Evolutionary conservation across 2,888 invertebrate genomes (phyloP), one percentile per base, ranked within the genome.

Genomic region (Ophonus ardosiacus): DNA sequence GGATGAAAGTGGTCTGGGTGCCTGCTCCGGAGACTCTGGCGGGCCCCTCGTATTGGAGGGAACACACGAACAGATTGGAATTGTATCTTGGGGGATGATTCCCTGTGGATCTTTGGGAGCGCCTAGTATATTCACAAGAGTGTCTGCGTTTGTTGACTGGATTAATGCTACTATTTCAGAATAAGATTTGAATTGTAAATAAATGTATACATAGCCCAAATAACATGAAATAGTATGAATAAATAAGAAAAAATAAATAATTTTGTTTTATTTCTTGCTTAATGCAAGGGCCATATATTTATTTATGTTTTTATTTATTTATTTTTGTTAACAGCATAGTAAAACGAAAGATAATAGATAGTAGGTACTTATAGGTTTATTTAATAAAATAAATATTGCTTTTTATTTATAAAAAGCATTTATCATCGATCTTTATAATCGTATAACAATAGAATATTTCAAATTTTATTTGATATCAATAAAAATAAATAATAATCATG

Each of bases 21-120:
- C 93, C 10, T 93, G 93, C 87, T 91, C 89, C 65, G 93, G 93
- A 13, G 94, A 94, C 86, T 93, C 93, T 7, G 93, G 93, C 0
- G 93, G 93, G 7, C 93, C 93, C 0, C 88, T 93, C 10, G 90
- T 92, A 18, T 86, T 85, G 15, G 85, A 81, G 7, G 84, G 76
- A 21, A 15, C 40, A 31, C 76, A 24, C 18, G 86, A 86, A 4
- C 87, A 93, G 51, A 87, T 93, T n/a, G 94, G 94, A 38, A 88
- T 94, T 1, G 93, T 93, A 0, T 94, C 93, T 0, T 94, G 93
- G 93, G 93, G 93, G 0, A 88, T 92, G 0, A 89, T 90, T 0
- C 93, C 93, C 0, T 93, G 93, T 88, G 93, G 93, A 0, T 89
- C 90, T 71, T 89, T 88, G 82, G 93, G 92, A 4, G 92, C 93